Base-by-base conservation (phyloP, 2,113 vertebrate species). In the Ptilonorhynchus violaceus region DNA sequence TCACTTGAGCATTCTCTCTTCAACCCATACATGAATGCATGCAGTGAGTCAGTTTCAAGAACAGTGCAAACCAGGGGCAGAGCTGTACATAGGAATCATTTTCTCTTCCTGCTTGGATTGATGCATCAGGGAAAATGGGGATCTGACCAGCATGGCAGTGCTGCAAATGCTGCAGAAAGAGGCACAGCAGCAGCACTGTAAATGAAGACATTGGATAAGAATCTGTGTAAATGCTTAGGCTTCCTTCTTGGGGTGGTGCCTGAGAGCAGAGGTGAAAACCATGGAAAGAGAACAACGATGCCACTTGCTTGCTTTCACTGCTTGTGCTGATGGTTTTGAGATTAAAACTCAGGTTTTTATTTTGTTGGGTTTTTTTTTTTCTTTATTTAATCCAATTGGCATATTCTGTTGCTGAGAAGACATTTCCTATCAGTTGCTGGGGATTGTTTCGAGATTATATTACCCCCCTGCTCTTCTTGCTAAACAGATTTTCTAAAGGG, bases 401-500 rank as follows among this genome's bases (percentile, higher is more conserved):
- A 15, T 49, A 23, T 83, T 87, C 70, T 63, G 27, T 88, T 85
- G 37, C 79, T 55, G 67, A 77, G 90, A 93, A 93, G 47, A 81
- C 50, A 70, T 63, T 80, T 88, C 56, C 52, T 85, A 22, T 77
- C 52, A 67, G 59, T 85, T 85, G 67, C 44, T 67, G 22, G 67
- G 84, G 67, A 86, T 80, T 67, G 72, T 84, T 95, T 95, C 82
- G 59, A 93, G 85, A 86, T 83, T 80, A 83, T 74, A 70, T 74
- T 28, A 5, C 30, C 66, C 35, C 30, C 17, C 24, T 33, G 5
- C 58, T 73, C 67, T 37, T 88, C 86, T 79, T 80, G 33, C 46
- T 88, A 59, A 90, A 27, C 78, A 92, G 70, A 88, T 92, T 94
- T 95, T 92, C 64, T 78, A 67, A 89, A 90, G 60, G 83, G 76